Conservation (phyloP, 2,113 vertebrate genomes). For the Holacanthus passer region DNA sequence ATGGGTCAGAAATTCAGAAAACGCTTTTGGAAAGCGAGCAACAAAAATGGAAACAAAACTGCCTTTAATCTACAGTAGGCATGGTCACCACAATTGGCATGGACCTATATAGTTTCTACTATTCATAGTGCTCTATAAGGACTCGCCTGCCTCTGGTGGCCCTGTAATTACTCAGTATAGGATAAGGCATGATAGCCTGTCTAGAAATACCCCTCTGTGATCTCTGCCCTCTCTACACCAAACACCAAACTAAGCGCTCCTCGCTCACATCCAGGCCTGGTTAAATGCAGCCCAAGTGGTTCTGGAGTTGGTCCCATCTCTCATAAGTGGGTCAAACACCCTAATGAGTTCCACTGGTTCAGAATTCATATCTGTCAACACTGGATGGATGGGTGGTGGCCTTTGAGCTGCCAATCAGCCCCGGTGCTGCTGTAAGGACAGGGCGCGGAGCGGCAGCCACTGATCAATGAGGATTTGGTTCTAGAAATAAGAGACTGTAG, state of each 20-base stretch:
- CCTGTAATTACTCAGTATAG: conserved; percentile 83
- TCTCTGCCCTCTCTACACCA: conserved; percentile 52
- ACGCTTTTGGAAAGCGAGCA: conserved; percentile 35
- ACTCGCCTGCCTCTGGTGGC: conserved; percentile 41
- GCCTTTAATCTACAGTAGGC: conserved; percentile 67
- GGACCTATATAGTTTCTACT: conserved; percentile 62
- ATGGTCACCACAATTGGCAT: conserved; percentile 67
- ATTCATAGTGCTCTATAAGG: conserved; percentile 72
- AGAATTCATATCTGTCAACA: conserved; percentile 52
- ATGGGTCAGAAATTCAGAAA: conserved; percentile 30
- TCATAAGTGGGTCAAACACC: conserved; percentile 52
- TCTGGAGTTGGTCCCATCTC: conserved; percentile 45
- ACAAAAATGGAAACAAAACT: conserved; percentile 56
- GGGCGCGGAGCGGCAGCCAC: neutral
- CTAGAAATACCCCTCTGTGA: conserved; percentile 80
- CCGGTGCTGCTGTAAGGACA: conserved; percentile 24
- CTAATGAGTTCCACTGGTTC: conserved; percentile 41
- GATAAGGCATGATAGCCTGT: conserved; percentile 67
- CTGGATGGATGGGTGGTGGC: conserved; percentile 34
- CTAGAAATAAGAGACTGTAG: conserved; percentile 37
- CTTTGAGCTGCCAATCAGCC: conserved; percentile 37
- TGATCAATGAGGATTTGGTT: conserved; percentile 21
- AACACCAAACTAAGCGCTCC: conserved; percentile 48
- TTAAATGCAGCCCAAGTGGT: conserved; percentile 43
- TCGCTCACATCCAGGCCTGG: conserved; percentile 24